Base-by-base conservation (phyloP, 2,888 invertebrate genomes). In the Microctonus aethiopoides region DNA sequence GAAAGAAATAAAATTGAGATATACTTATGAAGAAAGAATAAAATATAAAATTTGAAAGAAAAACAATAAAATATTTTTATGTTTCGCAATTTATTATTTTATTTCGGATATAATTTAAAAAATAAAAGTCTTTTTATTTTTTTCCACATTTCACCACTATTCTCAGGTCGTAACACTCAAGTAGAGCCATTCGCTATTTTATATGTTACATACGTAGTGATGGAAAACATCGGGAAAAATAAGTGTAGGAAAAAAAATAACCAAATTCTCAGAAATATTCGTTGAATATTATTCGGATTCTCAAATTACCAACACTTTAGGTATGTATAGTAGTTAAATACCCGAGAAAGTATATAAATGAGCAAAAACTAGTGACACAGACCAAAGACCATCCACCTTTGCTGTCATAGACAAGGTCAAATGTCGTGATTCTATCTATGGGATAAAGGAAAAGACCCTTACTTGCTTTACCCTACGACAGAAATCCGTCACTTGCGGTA, bases 401-500 rank as follows among this genome's bases (percentile, higher is more conserved):
- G 10, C 54, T 54, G 6, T 26, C 13, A 54, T 1, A 24, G 54
- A 24, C 32, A 51, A 63, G 63, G 63, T 63, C 46, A 63, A 29
- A 51, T 51, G 51, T 52, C 34, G 29, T 5, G 7, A 51, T 52
- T 52, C 52, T 63, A n/a, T 63, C 52, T 26, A 16, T 11, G 34
- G 52, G 52, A 63, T 34, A 32, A 61, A 24, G 52, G 52, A 52
- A 52, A 52, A 63, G 52, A 63, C 52, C 52, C 63, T 63, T n/a
- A 51, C 36, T 63, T 13, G 63, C 26, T 63, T 63, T 52, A 32
- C 51, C 39, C 32, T 34, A 32, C 9, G 51, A 22, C 32, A 34
- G 63, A 52, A 63, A 63, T 63, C 36, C 52, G 63, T 63, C 36
- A 63, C 63, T 52, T 63, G 22, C 29, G 36, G 32, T 51, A 52